phyloP scores from a whole-genome alignment of 2,888 invertebrate genomes.

The Pilophorus perplexus region DNA sequence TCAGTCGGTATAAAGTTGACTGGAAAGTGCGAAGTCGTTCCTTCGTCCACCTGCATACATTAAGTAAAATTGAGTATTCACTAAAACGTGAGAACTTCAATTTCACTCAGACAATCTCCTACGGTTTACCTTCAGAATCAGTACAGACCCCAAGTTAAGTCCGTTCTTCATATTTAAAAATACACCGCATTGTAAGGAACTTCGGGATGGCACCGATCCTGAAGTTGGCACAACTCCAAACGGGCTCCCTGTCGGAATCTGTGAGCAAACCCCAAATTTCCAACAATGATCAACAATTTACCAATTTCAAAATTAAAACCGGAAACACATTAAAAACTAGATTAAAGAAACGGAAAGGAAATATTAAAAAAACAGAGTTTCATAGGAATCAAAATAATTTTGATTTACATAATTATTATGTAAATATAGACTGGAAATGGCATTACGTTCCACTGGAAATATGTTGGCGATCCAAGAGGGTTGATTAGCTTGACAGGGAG shows the following conservation, averaged over 20 bases:
- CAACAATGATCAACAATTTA: background rate
- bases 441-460: conserved; percentile 54
- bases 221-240: conserved; percentile 57
- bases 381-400: no score
- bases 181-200: conserved; percentile 56
- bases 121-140: background rate
- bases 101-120: background rate
- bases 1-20: conserved; percentile 30
- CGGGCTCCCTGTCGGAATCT: conserved; percentile 56
- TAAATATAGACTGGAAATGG: no score
- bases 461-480: conserved; percentile 57
- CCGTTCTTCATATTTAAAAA: conserved; percentile 50
- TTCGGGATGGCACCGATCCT: conserved; percentile 58
- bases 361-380: no score
- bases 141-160: background rate
- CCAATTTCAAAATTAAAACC: background rate
- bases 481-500: conserved; percentile 55
- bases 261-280: conserved; percentile 32
- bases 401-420: no score
- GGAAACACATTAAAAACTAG: background rate
- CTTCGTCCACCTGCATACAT: conserved; percentile 33
- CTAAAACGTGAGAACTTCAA: background rate
- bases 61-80: background rate
- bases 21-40: conserved; percentile 23
- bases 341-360: background rate